Conservation (phyloP, 2,113 vertebrate genomes). For the Myrmecophaga tridactyla region DNA sequence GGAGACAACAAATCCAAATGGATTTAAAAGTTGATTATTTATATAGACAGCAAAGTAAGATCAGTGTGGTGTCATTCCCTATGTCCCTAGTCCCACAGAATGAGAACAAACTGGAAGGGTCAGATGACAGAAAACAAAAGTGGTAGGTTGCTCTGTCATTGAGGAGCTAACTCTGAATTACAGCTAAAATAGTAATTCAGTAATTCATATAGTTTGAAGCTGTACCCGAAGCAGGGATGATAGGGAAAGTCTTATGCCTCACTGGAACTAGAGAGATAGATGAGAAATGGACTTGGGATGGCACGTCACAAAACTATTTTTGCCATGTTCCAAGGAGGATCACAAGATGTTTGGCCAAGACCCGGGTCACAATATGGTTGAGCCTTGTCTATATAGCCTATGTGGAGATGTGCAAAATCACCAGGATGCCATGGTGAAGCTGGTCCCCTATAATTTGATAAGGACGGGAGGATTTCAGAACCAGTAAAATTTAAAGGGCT, state of each 20-base stretch:
- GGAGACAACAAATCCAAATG: neutral
- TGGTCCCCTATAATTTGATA: constrained; percentile 1
- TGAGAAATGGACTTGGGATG: constrained; percentile 33
- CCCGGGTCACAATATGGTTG: neutral
- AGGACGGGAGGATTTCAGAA: constrained; percentile 1
- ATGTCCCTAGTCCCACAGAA: neutral
- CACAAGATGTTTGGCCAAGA: neutral
- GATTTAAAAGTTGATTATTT: constrained; percentile 49
- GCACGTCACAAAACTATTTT: neutral
- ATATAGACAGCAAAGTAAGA: constrained; percentile 19
- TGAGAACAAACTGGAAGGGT: neutral
- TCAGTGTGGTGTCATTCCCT: neutral
- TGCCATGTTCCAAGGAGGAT: neutral
- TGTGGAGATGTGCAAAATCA: constrained; percentile 15
- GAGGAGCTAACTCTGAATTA: neutral
- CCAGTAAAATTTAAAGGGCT: neutral
- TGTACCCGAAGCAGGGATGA: neutral
- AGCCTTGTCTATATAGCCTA: neutral
- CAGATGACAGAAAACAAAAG: neutral
- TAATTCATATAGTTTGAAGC: constrained; percentile 24
- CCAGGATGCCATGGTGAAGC: neutral
- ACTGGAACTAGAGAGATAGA: neutral
- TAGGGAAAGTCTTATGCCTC: neutral
- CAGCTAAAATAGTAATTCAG: neutral
- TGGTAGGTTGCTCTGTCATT: neutral